Evolutionary conservation across 2,888 invertebrate genomes (phyloP).

Genomic region (Fabriciana adippe): DNA sequence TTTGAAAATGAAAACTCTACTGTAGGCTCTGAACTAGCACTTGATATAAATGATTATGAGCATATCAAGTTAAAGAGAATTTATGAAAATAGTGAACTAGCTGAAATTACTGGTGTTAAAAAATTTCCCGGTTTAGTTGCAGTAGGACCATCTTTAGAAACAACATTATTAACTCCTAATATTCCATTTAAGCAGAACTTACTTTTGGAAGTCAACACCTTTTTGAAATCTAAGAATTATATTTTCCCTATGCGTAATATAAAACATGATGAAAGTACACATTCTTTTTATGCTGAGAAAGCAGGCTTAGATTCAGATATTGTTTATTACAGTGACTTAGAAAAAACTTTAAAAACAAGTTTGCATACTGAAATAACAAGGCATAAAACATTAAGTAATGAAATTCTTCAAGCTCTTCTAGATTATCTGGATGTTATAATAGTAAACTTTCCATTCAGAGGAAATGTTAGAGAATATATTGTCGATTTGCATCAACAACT

Average conservation of each 20-base stretch:
- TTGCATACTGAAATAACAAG: slow-evolving; percentile 92
- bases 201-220: slow-evolving; percentile 77
- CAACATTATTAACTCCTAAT: slow-evolving; percentile 64
- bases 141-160: slow-evolving; percentile 64
- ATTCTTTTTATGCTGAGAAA: slow-evolving; percentile 50
- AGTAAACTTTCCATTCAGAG: slow-evolving; percentile 90
- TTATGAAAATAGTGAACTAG: slow-evolving; percentile 79
- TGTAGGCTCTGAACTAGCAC: slow-evolving; percentile 84
- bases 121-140: slow-evolving; percentile 82
- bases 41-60: slow-evolving; percentile 84
- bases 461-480: slow-evolving; percentile 85
- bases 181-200: slow-evolving; percentile 69
- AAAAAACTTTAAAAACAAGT: slow-evolving; percentile 91
- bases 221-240: slow-evolving; percentile 74
- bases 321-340: slow-evolving; percentile 93
- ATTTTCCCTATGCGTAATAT: slow-evolving; percentile 59
- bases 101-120: slow-evolving; percentile 67
- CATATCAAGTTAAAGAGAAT: slow-evolving; percentile 83
- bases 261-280: slow-evolving; percentile 45
- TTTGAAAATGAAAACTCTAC: slow-evolving; percentile 85
- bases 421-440: slow-evolving; percentile 87
- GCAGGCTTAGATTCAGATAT: slow-evolving; percentile 67
- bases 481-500: slow-evolving; percentile 82
- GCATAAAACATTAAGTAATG: slow-evolving; percentile 85
- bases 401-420: slow-evolving; percentile 87